phyloP scores from a whole-genome alignment of 2,113 vertebrate genomes.

The Heloderma charlesbogerti region DNA sequence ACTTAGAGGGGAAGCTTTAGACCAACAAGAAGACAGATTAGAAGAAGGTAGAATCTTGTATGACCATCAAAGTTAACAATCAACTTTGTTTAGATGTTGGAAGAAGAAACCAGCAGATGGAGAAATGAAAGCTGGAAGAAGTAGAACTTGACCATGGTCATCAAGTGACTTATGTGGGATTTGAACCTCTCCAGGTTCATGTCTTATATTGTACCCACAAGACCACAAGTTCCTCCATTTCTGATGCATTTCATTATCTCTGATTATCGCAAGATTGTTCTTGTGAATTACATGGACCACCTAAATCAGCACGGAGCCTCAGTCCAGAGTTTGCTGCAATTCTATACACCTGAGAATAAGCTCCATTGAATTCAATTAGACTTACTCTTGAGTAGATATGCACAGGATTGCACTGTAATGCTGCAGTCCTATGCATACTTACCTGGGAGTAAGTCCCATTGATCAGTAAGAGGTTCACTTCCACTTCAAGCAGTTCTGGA shows the following conservation, averaged over 20 bases:
- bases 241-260: neutral
- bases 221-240: neutral
- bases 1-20: neutral
- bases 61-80: neutral
- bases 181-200: neutral
- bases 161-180: neutral
- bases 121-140: neutral
- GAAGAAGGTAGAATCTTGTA: neutral
- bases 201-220: neutral
- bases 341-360: neutral
- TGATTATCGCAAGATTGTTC: neutral
- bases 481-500: neutral
- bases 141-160: neutral
- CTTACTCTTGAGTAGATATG: neutral
- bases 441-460: neutral
- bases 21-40: neutral
- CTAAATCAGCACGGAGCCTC: neutral
- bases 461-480: neutral
- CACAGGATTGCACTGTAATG: neutral
- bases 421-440: neutral
- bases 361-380: neutral
- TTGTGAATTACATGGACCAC: neutral
- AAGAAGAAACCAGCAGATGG: neutral
- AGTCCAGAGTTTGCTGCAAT: neutral
- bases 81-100: neutral